Evolutionary conservation across 2,888 invertebrate species (phyloP).

Genomic region (Cheiracanthium punctorium): DNA sequence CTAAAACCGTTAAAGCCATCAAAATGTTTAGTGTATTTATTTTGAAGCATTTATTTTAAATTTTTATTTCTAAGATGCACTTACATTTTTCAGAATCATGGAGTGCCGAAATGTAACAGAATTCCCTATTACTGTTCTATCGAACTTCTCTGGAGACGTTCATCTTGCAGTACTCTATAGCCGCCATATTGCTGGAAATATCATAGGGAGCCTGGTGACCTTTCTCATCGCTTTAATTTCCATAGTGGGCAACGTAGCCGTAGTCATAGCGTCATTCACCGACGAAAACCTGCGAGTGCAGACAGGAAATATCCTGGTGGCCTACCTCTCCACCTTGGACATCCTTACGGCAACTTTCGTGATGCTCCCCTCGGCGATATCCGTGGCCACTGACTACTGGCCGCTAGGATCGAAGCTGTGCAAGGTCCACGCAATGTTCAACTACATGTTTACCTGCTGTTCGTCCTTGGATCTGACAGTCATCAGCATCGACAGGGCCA

Average conservation of each 20-base stretch:
- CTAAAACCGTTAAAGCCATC: no score
- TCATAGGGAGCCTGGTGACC: constrained; percentile 23
- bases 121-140: no score
- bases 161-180: not conserved
- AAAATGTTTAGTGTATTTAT: no score
- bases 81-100: no score
- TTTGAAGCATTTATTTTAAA: no score
- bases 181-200: not conserved
- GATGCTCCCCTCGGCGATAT: constrained; percentile 42
- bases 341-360: constrained; percentile 36
- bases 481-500: constrained; percentile 75
- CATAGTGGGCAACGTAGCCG: constrained; percentile 38
- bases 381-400: constrained; percentile 45
- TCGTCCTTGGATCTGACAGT: constrained; percentile 76
- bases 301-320: constrained; percentile 33
- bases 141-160: no score
- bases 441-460: constrained; percentile 76
- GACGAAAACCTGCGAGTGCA: constrained; percentile 31
- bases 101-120: no score
- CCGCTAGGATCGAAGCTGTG: constrained; percentile 71
- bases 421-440: constrained; percentile 74
- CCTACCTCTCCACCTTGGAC: constrained; percentile 35
- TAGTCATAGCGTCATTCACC: constrained; percentile 29
- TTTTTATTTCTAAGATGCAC: no score
- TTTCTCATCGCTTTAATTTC: constrained; percentile 24